Conservation (phyloP, 2,797 vertebrate genomes). For the Pitangus sulphuratus region DNA sequence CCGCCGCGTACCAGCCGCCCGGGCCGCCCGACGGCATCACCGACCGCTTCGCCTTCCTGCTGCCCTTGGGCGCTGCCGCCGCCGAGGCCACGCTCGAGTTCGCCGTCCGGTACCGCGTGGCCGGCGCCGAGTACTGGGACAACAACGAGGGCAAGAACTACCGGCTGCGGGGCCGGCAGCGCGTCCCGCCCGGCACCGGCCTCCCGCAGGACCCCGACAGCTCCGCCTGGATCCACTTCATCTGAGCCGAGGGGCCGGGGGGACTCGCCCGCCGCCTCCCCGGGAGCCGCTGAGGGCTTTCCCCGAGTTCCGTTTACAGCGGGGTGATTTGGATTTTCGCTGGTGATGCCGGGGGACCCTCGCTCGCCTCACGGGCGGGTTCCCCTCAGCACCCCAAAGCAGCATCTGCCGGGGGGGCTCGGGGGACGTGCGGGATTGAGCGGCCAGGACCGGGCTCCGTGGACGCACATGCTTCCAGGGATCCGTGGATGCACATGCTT, state of each 20-base stretch:
- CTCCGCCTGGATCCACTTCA: constrained; percentile 91
- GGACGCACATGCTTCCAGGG: not conserved
- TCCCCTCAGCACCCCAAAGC: not conserved
- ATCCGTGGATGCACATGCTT: not conserved
- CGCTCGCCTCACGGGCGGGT: not conserved
- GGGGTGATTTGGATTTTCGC: not conserved
- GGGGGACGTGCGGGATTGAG: not conserved
- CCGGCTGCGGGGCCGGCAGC: constrained; percentile 80
- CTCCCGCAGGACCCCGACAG: constrained; percentile 83
- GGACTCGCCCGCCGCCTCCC: not conserved
- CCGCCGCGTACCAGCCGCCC: constrained; percentile 78
- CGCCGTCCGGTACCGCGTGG: constrained; percentile 88
- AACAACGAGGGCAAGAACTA: constrained; percentile 90
- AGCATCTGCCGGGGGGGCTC: not conserved
- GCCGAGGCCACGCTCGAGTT: constrained; percentile 84
- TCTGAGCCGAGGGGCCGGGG: constrained; percentile 70
- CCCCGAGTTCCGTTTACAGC: not conserved
- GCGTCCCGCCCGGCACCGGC: constrained; percentile 78
- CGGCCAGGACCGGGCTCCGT: not conserved
- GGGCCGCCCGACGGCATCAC: constrained; percentile 75
- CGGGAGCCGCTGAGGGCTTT: not conserved
- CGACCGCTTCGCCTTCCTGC: constrained; percentile 86
- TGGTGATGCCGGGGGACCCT: not conserved
- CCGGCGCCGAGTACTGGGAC: constrained; percentile 88
- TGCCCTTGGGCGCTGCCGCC: constrained; percentile 79